Evolutionary conservation across 2,888 invertebrate species (phyloP), one percentile per base, ranked within the genome.

Genomic region (Spialia ferax): DNA sequence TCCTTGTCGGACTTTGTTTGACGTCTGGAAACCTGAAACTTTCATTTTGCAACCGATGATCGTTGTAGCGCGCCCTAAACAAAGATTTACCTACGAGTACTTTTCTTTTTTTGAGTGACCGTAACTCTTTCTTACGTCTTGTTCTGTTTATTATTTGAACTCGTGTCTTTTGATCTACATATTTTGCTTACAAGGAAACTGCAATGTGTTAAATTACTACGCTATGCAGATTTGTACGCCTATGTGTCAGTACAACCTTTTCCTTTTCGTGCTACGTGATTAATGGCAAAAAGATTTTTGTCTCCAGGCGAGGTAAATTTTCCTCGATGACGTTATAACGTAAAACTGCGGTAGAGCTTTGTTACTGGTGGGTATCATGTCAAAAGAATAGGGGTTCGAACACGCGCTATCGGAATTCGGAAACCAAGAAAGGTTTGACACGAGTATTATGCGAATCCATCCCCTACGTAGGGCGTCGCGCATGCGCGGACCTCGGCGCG

Each of bases 401-500:
- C 38, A 62, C 65, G 57, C 59, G 65, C 57, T 65, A 65, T 59
- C 50, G 78, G 76, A 75, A 86, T 85, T 85, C 81, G 86, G 86
- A 77, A 79, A 78, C 70, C 74, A 72, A 73, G 72, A 71, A 71
- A 79, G 79, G 77, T 80, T 81, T 81, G 80, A 82, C 80, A 77
- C 77, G 74, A 78, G 74, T 76, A 77, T 78, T 80, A 81, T 78
- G 78, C 77, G 79, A 75, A 83, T 84, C 83, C 81, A 83, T 83
- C 84, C 82, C 78, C 75, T 78, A 75, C 75, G 77, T 76, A 76
- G 75, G 76, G 70, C 69, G 68, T 48, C 67, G 74, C 91, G 87
- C 91, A 85, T 83, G 91, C 89, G 91, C 84, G 80, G 75, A 65
- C 68, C 65, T 57, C 74, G 77, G 74, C 80, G 84, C 81, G 78